Evolutionary conservation across 2,797 vertebrate genomes (phyloP), one percentile per base, ranked within the genome.

Genomic region (Fundulus diaphanus): DNA sequence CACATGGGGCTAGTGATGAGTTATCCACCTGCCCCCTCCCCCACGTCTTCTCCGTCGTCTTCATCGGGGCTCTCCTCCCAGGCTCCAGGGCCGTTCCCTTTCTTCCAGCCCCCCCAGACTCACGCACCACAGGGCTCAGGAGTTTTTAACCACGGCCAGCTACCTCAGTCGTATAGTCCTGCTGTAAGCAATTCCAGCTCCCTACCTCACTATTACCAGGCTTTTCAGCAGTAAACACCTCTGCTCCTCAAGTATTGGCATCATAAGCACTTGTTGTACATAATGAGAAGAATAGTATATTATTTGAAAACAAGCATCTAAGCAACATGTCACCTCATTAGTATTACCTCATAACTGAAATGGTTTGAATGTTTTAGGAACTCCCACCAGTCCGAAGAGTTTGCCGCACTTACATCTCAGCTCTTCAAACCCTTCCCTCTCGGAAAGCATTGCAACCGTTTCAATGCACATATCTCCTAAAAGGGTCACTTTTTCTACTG

Each of bases 201-300:
- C 49, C 96, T 99, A 96, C 98, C 98, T 92, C 97, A 97, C 88
- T 99, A 99, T 92, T 98, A 99, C 93, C 98, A 99, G 95, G 96
- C 98, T 9, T 99, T 99, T 93, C 98, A 98, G 79, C 94, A 95
- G 87, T 95, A 86, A 90, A 80, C 84, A 78, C 52, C 79, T 85
- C 73, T 73, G 22, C 77, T 66, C 27, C 59, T 37, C 37, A 85
- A 68, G 78, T 1, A 35, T 59, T 80, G 72, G 77, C 79, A 86
- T 85, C 74, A 74, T 31, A 71, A 22, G 5, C 74, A 72, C 65
- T 59, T 35, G 68, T 65, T 76, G 76, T 77, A 82, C 48, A 77
- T 73, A 56, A 81, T 84, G 46, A 82, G 74, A 73, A 80, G 84
- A 85, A 78, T 8, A 2, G 70, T 59, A 80, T 86, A 81, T 82